phyloP scores from a whole-genome alignment of 2,888 invertebrate genomes.

The Lapara coniferarum region DNA sequence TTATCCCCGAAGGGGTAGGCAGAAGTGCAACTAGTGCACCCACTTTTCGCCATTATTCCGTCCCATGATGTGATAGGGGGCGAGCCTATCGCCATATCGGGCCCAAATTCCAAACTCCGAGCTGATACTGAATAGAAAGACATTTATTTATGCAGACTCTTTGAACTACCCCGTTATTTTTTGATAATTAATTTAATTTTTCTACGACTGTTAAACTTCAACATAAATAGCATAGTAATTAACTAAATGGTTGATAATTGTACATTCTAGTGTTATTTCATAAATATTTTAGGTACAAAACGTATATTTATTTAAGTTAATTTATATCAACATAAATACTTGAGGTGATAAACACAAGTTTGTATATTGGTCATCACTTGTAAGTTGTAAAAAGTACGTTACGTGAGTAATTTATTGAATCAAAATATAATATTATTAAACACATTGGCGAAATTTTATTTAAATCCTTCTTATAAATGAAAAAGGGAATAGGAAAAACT shows the following conservation, averaged over 20 bases:
- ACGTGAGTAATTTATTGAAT: conserved; percentile 82
- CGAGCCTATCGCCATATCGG: too few relatives aligned
- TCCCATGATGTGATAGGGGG: too few relatives aligned
- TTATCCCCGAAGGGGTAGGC: too few relatives aligned
- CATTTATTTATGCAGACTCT: not conserved
- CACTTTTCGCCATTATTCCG: too few relatives aligned
- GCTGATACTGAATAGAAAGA: too few relatives aligned
- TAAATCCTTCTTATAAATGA: not conserved
- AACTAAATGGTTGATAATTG: conserved; percentile 38
- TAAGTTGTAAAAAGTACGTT: conserved; percentile 80
- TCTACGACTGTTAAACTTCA: not conserved
- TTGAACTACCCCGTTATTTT: not conserved
- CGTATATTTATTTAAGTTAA: conserved; percentile 66
- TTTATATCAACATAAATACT: conserved; percentile 42
- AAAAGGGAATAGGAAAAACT: too few relatives aligned
- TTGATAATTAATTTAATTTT: not conserved
- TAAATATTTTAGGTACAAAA: conserved; percentile 67
- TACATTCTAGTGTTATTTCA: conserved; percentile 40
- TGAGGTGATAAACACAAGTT: conserved; percentile 58
- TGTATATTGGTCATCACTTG: conserved; percentile 75
- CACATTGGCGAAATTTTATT: conserved; percentile 23
- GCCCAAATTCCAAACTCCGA: too few relatives aligned
- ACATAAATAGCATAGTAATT: conserved; percentile 16
- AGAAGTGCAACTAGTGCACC: too few relatives aligned
- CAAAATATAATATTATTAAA: conserved; percentile 80